phyloP scores from a whole-genome alignment of 2,113 vertebrate genomes.

The Cyphomyrus plagiostoma region DNA sequence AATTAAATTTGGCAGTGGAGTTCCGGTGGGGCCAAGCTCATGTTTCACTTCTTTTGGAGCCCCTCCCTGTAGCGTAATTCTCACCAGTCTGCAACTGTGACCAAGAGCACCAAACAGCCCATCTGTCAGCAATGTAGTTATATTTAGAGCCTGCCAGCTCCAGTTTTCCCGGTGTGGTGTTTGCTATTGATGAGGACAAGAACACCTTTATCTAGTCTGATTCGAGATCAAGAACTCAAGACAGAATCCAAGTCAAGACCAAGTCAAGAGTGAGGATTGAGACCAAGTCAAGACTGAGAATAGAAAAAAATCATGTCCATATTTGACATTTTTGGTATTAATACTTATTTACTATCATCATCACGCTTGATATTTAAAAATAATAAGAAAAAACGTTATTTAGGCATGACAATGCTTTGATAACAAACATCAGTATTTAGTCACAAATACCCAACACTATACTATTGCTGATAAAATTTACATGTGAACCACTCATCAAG shows the following conservation, averaged over 20 bases:
- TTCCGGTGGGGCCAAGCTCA: neutral
- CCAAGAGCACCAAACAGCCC: slow-evolving; percentile 1
- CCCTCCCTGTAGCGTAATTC: neutral
- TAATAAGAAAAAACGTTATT: neutral
- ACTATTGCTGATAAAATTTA: neutral
- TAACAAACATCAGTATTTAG: neutral
- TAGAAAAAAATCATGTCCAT: neutral
- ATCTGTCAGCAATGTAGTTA: slow-evolving; percentile 16
- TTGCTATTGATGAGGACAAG: neutral
- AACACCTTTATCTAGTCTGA: neutral
- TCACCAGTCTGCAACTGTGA: slow-evolving; percentile 1
- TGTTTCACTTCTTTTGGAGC: neutral
- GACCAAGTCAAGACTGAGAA: neutral
- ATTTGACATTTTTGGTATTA: neutral
- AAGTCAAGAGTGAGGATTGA: neutral
- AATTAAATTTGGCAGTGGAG: neutral
- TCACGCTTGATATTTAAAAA: neutral
- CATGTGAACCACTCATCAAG: neutral
- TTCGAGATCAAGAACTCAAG: neutral
- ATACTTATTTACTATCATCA: neutral
- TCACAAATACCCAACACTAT: neutral
- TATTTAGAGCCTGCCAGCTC: neutral
- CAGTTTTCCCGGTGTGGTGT: neutral
- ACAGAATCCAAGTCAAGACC: neutral
- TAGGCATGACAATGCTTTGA: neutral